Percentiles rank a stretch among this genome's conserved stretches.
Conservation (phyloP, 2,888 invertebrate species). For the Chydorus sphaericus region DNA sequence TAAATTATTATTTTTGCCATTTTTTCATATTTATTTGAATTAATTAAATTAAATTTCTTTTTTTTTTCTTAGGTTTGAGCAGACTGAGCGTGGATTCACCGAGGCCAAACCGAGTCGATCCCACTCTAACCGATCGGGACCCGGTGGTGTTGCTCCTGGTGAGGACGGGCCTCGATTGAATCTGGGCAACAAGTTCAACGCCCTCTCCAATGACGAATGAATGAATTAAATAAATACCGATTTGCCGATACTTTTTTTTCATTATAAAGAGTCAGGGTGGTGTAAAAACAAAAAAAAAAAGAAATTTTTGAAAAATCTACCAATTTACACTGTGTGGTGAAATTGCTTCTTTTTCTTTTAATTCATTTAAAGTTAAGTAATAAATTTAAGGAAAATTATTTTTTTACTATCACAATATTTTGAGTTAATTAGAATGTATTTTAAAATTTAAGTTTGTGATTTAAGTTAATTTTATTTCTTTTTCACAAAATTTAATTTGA, state of each 20-base stretch:
- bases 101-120: slow-evolving; percentile 34
- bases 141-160: slow-evolving; percentile 32
- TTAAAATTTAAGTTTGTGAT: too few species aligned
- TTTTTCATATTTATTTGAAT: not conserved
- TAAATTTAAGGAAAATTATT: too few species aligned
- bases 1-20: too few species aligned
- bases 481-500: too few species aligned
- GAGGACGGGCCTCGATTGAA: slow-evolving; percentile 38
- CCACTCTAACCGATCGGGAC: slow-evolving; percentile 25
- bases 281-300: not conserved
- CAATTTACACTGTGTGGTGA: too few species aligned
- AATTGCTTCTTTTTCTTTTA: too few species aligned
- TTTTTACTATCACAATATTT: too few species aligned
- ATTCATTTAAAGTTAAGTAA: too few species aligned
- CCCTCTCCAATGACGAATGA: slow-evolving; percentile 39
- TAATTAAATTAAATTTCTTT: not conserved
- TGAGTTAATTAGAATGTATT: too few species aligned
- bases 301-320: too few species aligned
- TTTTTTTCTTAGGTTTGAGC: slow-evolving; percentile 30
- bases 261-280: slow-evolving; percentile 3
- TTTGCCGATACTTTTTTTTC: too few species aligned
- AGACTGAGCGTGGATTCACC: slow-evolving; percentile 39
- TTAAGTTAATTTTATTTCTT: too few species aligned
- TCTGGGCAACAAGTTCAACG: slow-evolving; percentile 47
- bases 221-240: not conserved